These are phyloP conservation scores for Battus philenor DNA, from an alignment of 1,140 invertebrate species.

Conservation along the genomic window DNA sequence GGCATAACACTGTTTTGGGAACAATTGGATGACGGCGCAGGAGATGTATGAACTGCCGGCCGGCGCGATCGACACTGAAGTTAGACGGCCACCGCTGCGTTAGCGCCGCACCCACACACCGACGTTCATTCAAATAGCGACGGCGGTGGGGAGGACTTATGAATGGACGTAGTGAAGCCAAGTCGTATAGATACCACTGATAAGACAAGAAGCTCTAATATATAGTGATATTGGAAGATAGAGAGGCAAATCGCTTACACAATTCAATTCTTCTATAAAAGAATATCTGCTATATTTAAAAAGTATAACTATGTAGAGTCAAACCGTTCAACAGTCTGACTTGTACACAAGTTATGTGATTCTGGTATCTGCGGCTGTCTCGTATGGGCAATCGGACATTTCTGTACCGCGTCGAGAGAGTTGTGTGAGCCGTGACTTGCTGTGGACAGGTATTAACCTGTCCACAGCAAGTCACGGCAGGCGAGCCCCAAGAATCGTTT, in stretches of 20 bases:
- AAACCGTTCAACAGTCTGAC: no score
- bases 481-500: no score
- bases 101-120: conserved; percentile 51
- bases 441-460: no score
- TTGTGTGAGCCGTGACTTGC: no score
- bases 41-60: conserved; percentile 33
- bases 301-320: not conserved
- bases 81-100: conserved; percentile 40
- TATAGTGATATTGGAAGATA: conserved; percentile 20
- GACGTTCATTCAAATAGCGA: conserved; percentile 44
- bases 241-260: conserved; percentile 11
- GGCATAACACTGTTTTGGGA: conserved; percentile 49
- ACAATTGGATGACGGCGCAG: conserved; percentile 28
- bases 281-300: no score
- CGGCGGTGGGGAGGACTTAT: conserved; percentile 56
- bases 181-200: conserved; percentile 61
- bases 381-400: no score
- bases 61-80: conserved; percentile 47
- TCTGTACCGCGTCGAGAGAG: no score
- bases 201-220: conserved; percentile 51
- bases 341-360: no score
- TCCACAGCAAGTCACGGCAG: no score
- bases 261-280: no score
- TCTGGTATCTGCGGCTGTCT: no score
- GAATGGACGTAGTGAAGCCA: conserved; percentile 68